Conservation (phyloP, 2,113 vertebrate species). For the Corapipo altera region DNA sequence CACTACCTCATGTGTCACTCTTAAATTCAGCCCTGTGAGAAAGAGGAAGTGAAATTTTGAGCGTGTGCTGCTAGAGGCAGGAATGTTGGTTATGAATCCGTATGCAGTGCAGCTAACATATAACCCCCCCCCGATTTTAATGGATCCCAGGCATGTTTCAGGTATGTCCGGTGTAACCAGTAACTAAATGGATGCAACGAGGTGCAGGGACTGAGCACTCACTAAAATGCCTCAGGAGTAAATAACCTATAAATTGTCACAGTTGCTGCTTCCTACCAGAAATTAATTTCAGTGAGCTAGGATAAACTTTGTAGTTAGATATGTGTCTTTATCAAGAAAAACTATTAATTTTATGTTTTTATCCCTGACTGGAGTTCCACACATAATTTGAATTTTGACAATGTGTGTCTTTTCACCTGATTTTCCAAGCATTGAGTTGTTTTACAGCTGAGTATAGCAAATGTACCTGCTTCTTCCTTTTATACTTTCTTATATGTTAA, state of each 20-base stretch:
- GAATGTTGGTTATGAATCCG: background rate
- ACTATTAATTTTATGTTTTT: background rate
- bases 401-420: background rate
- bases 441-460: background rate
- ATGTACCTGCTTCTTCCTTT: background rate
- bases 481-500: background rate
- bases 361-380: background rate
- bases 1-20: background rate
- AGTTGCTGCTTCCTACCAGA: background rate
- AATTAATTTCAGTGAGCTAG: background rate
- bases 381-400: background rate
- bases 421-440: background rate
- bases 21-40: background rate
- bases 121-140: background rate
- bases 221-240: background rate
- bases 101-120: background rate
- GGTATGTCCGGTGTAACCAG: background rate
- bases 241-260: background rate
- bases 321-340: background rate
- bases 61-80: background rate
- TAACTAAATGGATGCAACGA: slow-evolving; percentile 2
- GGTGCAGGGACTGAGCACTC: background rate
- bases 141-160: background rate
- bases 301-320: background rate
- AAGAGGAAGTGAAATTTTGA: background rate